A percentile compares a stretch with the other conserved stretches of the same genome.
Evolutionary conservation across 2,797 vertebrate species (phyloP).

Genomic region (Cyclura pinguis): DNA sequence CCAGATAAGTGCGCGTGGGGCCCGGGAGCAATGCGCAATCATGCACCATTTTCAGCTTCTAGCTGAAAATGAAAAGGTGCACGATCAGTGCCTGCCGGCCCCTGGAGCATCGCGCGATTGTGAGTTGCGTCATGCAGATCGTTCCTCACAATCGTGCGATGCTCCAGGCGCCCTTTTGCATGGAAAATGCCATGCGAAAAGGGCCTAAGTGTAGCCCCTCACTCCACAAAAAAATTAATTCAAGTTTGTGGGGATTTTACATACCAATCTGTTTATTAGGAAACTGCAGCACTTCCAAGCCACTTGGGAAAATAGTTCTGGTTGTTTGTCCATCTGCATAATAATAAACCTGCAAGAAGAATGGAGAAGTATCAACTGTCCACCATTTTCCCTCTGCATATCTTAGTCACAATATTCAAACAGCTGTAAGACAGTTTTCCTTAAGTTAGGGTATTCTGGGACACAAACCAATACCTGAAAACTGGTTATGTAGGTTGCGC

Average conservation of each 20-base stretch:
- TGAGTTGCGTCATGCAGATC: no score
- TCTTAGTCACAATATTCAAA: background rate
- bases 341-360: conserved; percentile 80
- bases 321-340: conserved; percentile 78
- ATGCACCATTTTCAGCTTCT: no score
- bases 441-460: background rate
- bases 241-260: conserved; percentile 14
- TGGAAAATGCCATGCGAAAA: no score
- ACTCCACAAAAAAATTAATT: background rate
- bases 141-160: no score
- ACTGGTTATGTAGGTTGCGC: background rate
- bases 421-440: background rate
- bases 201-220: no score
- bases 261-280: conserved; percentile 84
- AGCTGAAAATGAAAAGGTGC: no score
- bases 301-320: conserved; percentile 76
- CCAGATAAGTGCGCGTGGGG: no score
- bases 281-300: conserved; percentile 80
- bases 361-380: conserved; percentile 15
- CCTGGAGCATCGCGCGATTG: no score
- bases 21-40: no score
- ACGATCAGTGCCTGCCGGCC: no score
- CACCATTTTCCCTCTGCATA: background rate
- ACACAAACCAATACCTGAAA: background rate
- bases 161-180: no score